Base-by-base conservation (phyloP, 2,113 vertebrate species). In the Lucifuga dentata region DNA sequence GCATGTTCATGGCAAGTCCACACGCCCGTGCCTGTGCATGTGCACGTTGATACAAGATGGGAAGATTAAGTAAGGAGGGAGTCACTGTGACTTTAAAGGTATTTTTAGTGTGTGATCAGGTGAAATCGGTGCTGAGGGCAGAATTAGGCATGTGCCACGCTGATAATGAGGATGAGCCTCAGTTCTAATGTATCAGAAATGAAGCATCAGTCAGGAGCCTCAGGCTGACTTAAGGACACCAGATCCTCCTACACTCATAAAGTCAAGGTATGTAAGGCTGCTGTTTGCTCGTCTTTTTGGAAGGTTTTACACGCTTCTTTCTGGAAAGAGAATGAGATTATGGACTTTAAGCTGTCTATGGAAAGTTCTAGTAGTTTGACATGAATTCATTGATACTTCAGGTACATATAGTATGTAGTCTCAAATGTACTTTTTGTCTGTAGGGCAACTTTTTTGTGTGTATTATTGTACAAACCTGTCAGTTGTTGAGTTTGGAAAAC, bases 101-200 rank as follows among this genome's bases (percentile, higher is more conserved):
- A 91, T 90, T 91, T 90, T 82, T 88, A 88, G 85, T 79, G 16
- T 40, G n/a, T 62, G 72, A 73, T 82, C 80, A 75, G 76, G 35
- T 58, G 75, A 83, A 80, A 46, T 12, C 71, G 67, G 43, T 49
- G 33, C 70, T 60, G 70, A 73, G 67, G 77, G 69, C 9, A 67
- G 90, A 73, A 70, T 88, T 86, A 89, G 85, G 20, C 13, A 19
- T 16, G 39, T 78, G 87, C 64, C 57, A 57, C 65, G 39, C 75
- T 8, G 38, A 80, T 90, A 89, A 90, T 85, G 66, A 58, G 90
- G 86, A 87, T 92, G 58, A 84, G 79, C 85, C 86, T 90, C 81
- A 89, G 62, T 51, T 20, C 84, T 58, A 73, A 85, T 73, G 20
- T 72, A 83, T 41, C 45, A 77, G 84, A 85, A 85, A 88, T 87